Base-by-base conservation (phyloP, 2,888 invertebrate species). In the Melipona beecheii region DNA sequence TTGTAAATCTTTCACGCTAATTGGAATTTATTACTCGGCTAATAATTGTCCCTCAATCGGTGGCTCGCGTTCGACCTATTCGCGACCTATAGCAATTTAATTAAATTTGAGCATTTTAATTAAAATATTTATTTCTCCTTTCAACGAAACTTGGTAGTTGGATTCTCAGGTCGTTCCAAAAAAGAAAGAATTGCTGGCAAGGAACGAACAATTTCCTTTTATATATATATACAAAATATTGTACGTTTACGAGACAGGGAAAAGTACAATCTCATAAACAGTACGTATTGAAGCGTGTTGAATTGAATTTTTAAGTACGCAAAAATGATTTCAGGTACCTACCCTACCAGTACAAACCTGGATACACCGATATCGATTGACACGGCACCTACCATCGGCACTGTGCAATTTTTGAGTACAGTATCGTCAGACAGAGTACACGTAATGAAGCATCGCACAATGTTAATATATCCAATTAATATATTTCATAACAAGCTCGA, bases 301-400 rank as follows among this genome's bases (percentile, higher is more conserved):
- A 50, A 75, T 62, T 75, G 52, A 52, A 76, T 11, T 19, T 78
- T 71, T 74, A 77, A 87, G 74, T 75, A 81, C 68, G 75, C 27
- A 70, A 70, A 75, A 76, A 58, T 69, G 69, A 36, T 60, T 50
- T 83, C 83, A 81, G 86, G 78, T 83, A 83, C n/a, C n/a, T n/a
- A n/a, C n/a, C 78, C 74, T 81, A 81, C 75, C 74, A 70, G 31
- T 65, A 81, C 27, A 65, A 73, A 79, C 43, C 13, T 58, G 27
- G 27, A 27, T 24, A 56, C 54, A 62, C 71, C 49, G 19, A 52
- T 69, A 65, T 76, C 64, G 24, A 52, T 27, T 64, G 77, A 73
- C 43, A 70, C 50, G 31, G 15, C 43, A 27, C 58, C 78, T 75
- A n/a, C n/a, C n/a, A 50, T 68, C 36, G 68, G 24, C 36, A 50